These are phyloP conservation scores for Austrofundulus limnaeus DNA, from an alignment of 2,113 vertebrate genomes.

Conservation along the genomic window DNA sequence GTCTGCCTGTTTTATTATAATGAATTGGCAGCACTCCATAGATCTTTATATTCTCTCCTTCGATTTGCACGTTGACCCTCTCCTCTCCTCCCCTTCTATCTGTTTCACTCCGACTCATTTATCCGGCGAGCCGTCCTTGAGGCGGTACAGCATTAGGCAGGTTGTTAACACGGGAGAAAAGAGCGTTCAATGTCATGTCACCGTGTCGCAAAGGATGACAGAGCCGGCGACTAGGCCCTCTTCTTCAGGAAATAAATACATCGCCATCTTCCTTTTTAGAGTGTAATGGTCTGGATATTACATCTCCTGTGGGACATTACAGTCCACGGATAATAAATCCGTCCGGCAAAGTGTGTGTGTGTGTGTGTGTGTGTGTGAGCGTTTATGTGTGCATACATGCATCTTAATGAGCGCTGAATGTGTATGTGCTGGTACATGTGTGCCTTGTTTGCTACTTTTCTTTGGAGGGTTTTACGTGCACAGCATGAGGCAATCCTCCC, in stretches of 20 bases:
- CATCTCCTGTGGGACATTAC: slow-evolving; percentile 72
- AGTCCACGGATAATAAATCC: slow-evolving; percentile 73
- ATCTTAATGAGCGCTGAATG: slow-evolving; percentile 29
- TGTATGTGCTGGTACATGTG: slow-evolving; percentile 23
- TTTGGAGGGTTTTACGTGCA: slow-evolving; percentile 30
- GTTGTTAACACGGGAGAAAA: slow-evolving; percentile 65
- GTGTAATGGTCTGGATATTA: slow-evolving; percentile 78
- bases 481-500: slow-evolving; percentile 61
- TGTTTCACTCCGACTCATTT: slow-evolving; percentile 52
- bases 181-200: slow-evolving; percentile 78
- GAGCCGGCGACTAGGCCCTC: slow-evolving; percentile 49
- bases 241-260: slow-evolving; percentile 74
- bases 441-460: slow-evolving; percentile 29
- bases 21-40: slow-evolving; percentile 31
- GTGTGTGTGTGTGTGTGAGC: slow-evolving; percentile 2
- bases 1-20: slow-evolving; percentile 49
- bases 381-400: slow-evolving; percentile 9
- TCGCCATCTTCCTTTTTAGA: slow-evolving; percentile 61
- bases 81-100: slow-evolving; percentile 32
- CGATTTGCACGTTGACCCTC: slow-evolving; percentile 8
- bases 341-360: slow-evolving; percentile 19
- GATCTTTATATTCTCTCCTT: slow-evolving; percentile 19
- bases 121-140: slow-evolving; percentile 69
- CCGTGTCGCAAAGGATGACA: slow-evolving; percentile 58
- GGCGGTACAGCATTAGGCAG: slow-evolving; percentile 48